A percentile compares a stretch with the other conserved stretches of the same genome.
phyloP scores from a whole-genome alignment of 64 coral and sea anemone genomes.

The Pachyseris speciosa region DNA sequence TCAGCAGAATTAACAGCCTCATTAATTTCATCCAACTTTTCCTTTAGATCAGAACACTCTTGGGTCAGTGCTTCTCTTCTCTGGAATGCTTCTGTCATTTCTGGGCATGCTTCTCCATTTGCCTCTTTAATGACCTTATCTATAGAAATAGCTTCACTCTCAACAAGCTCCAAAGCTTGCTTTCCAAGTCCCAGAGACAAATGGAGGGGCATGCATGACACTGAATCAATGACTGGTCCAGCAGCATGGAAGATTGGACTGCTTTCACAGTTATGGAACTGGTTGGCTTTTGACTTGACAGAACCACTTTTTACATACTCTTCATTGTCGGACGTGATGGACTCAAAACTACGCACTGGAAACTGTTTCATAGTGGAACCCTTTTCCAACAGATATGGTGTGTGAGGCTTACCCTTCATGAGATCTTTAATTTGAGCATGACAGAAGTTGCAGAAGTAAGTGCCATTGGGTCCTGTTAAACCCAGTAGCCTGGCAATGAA shows the following conservation, averaged over 20 bases:
- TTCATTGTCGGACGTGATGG: too few relatives aligned
- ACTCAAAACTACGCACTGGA: too few relatives aligned
- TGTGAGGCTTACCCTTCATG: too few relatives aligned
- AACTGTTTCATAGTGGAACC: too few relatives aligned
- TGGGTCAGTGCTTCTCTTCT: neutral
- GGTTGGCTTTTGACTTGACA: slow-evolving; percentile 42
- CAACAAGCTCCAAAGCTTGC: neutral
- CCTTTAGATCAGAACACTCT: neutral
- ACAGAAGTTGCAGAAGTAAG: too few relatives aligned
- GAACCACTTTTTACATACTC: slow-evolving; percentile 19
- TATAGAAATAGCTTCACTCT: slow-evolving; percentile 4
- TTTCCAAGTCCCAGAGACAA: slow-evolving; percentile 58
- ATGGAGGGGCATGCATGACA: slow-evolving; percentile 55
- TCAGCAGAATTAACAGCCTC: neutral
- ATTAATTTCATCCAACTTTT: neutral
- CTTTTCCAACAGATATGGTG: too few relatives aligned
- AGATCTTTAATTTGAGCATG: too few relatives aligned
- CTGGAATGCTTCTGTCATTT: neutral
- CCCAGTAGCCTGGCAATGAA: too few relatives aligned
- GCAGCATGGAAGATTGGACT: neutral
- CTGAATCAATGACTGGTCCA: slow-evolving; percentile 12
- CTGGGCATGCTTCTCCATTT: slow-evolving; percentile 33
- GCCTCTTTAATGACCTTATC: slow-evolving; percentile 29
- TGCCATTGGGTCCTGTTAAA: too few relatives aligned
- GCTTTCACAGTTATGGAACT: slow-evolving; percentile 40